Percentiles rank a stretch among this genome's conserved stretches.
Conservation (phyloP, 2,888 invertebrate genomes). For the Polydrusus cervinus region DNA sequence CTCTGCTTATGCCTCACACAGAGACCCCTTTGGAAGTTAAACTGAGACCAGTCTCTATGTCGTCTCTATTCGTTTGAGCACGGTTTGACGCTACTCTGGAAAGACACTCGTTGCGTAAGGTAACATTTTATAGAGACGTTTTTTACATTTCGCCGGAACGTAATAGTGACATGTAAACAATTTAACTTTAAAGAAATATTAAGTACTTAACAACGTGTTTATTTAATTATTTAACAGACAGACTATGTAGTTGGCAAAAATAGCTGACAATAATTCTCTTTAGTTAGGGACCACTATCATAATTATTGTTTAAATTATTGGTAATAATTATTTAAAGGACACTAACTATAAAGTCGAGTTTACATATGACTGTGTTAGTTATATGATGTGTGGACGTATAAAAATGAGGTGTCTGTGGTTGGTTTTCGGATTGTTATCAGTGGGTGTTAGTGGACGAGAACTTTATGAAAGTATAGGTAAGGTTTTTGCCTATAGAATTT, state of each 20-base stretch:
- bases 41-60: slow-evolving; percentile 51
- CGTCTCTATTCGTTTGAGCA: slow-evolving; percentile 34
- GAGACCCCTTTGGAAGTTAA: slow-evolving; percentile 45
- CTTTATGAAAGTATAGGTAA: slow-evolving; percentile 50
- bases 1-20: slow-evolving; percentile 37
- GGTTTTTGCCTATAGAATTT: not conserved
- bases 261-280: too few relatives aligned
- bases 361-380: slow-evolving; percentile 4
- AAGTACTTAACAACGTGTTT: not conserved
- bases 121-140: slow-evolving; percentile 1
- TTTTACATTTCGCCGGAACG: not conserved
- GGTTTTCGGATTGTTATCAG: slow-evolving; percentile 36
- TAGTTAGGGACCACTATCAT: too few relatives aligned
- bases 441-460: slow-evolving; percentile 42
- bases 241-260: not conserved
- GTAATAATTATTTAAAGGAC: not conserved
- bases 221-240: not conserved
- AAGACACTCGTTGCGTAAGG: slow-evolving; percentile 35
- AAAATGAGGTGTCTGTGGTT: slow-evolving; percentile 46
- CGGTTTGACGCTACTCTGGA: not conserved
- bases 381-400: slow-evolving; percentile 32
- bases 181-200: not conserved
- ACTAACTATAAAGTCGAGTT: not conserved
- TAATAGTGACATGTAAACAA: not conserved
- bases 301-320: too few relatives aligned